Conservation (phyloP, 2,797 vertebrate species). For the Discoglossus pictus region DNA sequence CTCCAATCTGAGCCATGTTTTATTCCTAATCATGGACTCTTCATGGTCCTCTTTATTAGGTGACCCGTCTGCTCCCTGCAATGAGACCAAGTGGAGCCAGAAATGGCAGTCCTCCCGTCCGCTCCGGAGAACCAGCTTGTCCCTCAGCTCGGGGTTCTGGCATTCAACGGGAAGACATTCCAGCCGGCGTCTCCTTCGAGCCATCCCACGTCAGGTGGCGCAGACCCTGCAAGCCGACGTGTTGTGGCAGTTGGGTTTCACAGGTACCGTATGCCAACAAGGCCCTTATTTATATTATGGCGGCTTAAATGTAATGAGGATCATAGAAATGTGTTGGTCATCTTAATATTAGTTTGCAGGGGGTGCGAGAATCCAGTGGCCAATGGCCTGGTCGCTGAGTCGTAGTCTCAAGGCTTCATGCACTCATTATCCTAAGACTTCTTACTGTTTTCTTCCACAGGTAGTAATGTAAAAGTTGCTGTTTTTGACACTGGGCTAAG, state of each 20-base stretch:
- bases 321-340: no score
- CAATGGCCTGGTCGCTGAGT: no score
- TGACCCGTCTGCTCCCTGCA: slow-evolving; percentile 79
- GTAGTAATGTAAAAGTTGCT: slow-evolving; percentile 93
- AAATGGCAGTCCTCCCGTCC: slow-evolving; percentile 96
- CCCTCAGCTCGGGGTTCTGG: slow-evolving; percentile 93
- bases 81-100: slow-evolving; percentile 85
- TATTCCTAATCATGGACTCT: neutral
- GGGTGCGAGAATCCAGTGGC: no score
- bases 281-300: no score
- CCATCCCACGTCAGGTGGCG: slow-evolving; percentile 95
- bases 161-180: slow-evolving; percentile 96
- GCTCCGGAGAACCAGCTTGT: slow-evolving; percentile 88
- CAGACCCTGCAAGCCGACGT: slow-evolving; percentile 97
- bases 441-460: slow-evolving; percentile 61
- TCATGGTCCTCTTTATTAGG: slow-evolving; percentile 40
- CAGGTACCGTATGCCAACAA: slow-evolving; percentile 70
- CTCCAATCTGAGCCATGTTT: no score
- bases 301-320: no score
- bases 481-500: slow-evolving; percentile 98
- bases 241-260: slow-evolving; percentile 97
- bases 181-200: slow-evolving; percentile 87
- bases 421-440: no score
- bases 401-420: no score
- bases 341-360: no score